A percentile compares a stretch with the other conserved stretches of the same genome.
phyloP scores from a whole-genome alignment of 2,888 invertebrate species.

The Cheilosia variabilis region DNA sequence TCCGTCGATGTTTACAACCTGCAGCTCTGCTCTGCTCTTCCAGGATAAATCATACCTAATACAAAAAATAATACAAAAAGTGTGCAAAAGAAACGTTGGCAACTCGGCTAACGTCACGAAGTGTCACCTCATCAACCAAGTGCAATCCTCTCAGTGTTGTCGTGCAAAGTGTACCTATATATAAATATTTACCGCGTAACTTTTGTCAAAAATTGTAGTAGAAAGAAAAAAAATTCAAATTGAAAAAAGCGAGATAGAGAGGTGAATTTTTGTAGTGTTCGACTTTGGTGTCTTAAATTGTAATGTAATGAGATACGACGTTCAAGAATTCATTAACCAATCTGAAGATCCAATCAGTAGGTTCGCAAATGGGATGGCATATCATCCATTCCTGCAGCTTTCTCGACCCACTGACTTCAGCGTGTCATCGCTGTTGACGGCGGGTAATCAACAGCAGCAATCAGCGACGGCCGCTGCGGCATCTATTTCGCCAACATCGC shows the following conservation, averaged over 20 bases:
- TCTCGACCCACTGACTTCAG: slow-evolving; percentile 96
- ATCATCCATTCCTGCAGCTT: slow-evolving; percentile 94
- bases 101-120: slow-evolving; percentile 77
- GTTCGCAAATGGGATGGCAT: slow-evolving; percentile 88
- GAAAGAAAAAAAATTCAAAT: slow-evolving; percentile 11
- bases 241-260: slow-evolving; percentile 39
- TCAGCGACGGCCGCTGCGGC: slow-evolving; percentile 74
- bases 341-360: slow-evolving; percentile 84
- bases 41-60: slow-evolving; percentile 23
- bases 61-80: slow-evolving; percentile 47
- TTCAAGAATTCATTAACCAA: slow-evolving; percentile 84
- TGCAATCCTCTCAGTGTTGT: slow-evolving; percentile 61
- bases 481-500: slow-evolving; percentile 79
- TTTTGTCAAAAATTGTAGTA: background rate
- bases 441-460: slow-evolving; percentile 85
- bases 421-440: slow-evolving; percentile 94
- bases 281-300: slow-evolving; percentile 79
- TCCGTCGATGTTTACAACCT: slow-evolving; percentile 10
- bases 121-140: slow-evolving; percentile 51
- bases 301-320: slow-evolving; percentile 85
- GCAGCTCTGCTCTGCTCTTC: background rate
- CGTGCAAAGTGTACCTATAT: slow-evolving; percentile 13
- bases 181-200: slow-evolving; percentile 32
- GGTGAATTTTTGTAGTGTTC: slow-evolving; percentile 66
- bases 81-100: slow-evolving; percentile 70